Conservation (phyloP, 2,797 vertebrate species). For the Gila robusta region DNA sequence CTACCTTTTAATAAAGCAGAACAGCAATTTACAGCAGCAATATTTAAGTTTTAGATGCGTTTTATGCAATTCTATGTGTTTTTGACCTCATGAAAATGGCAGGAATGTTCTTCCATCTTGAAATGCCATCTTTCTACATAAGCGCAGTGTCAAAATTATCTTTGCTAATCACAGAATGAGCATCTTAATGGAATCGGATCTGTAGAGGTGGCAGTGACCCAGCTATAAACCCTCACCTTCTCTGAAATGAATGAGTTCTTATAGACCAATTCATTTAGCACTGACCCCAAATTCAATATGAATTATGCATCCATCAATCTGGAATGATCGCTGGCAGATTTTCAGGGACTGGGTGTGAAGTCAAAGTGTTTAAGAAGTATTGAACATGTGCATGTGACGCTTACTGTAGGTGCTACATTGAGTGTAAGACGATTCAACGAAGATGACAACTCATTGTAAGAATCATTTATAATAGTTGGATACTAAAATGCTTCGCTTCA, state of each 20-base stretch:
- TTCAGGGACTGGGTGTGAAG: neutral
- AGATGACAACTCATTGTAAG: neutral
- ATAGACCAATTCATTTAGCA: slow-evolving; percentile 28
- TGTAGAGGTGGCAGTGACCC: slow-evolving; percentile 37
- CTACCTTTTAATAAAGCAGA: neutral
- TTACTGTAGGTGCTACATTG: neutral
- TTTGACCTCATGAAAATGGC: neutral
- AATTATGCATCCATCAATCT: slow-evolving; percentile 55
- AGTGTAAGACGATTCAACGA: neutral
- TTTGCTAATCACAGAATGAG: slow-evolving; percentile 20
- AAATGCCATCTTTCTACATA: slow-evolving; percentile 44
- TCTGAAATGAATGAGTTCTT: slow-evolving; percentile 42
- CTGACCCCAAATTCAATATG: slow-evolving; percentile 41
- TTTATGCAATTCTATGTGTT: neutral
- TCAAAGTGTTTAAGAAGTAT: neutral
- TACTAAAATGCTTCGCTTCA: neutral
- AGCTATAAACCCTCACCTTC: slow-evolving; percentile 15
- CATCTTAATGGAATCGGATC: slow-evolving; percentile 45
- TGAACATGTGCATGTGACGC: neutral
- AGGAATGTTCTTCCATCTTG: slow-evolving; percentile 2
- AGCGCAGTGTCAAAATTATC: slow-evolving; percentile 31
- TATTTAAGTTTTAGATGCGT: neutral
- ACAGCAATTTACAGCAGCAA: neutral
- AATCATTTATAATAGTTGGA: neutral
- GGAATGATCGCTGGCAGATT: slow-evolving; percentile 37